These are phyloP conservation scores for Perizoma affinitatum DNA, from an alignment of 2,888 invertebrate genomes.

Conservation along the genomic window DNA sequence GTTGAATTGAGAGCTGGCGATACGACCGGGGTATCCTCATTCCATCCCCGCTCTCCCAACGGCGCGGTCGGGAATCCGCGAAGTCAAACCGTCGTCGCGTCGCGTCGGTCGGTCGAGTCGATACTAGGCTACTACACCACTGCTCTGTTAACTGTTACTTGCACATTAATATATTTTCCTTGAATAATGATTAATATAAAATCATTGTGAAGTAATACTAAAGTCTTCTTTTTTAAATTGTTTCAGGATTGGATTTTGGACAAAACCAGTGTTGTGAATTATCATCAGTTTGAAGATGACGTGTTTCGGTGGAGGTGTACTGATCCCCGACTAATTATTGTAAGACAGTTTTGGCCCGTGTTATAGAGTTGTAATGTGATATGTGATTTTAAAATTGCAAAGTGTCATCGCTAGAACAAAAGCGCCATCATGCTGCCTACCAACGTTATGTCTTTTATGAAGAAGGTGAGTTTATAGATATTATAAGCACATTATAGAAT, in stretches of 20 bases:
- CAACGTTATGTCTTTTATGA: constrained; percentile 96
- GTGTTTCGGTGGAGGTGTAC: constrained; percentile 66
- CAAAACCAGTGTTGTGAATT: constrained; percentile 36
- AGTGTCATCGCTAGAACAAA: constrained; percentile 50
- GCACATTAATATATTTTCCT: not conserved
- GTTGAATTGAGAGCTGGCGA: constrained; percentile 56
- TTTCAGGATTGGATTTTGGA: constrained; percentile 45
- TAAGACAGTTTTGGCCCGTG: constrained; percentile 43
- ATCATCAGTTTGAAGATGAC: constrained; percentile 59
- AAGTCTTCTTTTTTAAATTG: constrained; percentile 32
- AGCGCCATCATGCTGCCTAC: constrained; percentile 91
- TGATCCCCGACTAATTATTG: constrained; percentile 64
- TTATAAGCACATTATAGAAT: no score
- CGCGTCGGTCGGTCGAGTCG: constrained; percentile 20
- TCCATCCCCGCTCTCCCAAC: constrained; percentile 53
- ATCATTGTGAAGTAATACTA: constrained; percentile 6
- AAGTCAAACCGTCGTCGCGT: constrained; percentile 35
- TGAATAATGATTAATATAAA: not conserved
- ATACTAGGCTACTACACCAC: constrained; percentile 34
- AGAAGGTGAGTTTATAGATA: constrained; percentile 88
- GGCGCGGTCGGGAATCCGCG: constrained; percentile 52
- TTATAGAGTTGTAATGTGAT: constrained; percentile 43
- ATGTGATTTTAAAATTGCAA: constrained; percentile 61
- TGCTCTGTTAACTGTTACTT: constrained; percentile 11
- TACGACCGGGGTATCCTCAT: constrained; percentile 50